Conservation (phyloP, 23 tunicate genomes). For the Styela clava region DNA sequence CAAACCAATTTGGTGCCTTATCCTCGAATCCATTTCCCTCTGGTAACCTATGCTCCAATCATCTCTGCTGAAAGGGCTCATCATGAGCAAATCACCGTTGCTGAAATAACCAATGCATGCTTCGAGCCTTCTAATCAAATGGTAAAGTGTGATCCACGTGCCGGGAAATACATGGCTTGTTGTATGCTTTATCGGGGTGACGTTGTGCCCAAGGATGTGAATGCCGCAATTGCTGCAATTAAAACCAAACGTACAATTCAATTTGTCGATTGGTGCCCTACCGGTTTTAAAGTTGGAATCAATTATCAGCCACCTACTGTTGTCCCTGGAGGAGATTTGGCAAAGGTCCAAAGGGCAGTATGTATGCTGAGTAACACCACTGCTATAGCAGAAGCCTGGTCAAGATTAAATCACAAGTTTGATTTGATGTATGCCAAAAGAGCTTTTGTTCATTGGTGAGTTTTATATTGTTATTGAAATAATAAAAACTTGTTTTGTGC, state of each 20-base stretch:
- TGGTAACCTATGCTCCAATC: conserved; percentile 87
- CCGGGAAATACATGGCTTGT: conserved; percentile 97
- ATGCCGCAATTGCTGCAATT: conserved; percentile 89
- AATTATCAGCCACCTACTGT: conserved; percentile 89
- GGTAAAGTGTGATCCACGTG: conserved; percentile 96
- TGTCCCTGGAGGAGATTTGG: conserved; percentile 95
- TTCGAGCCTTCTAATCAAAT: conserved; percentile 91
- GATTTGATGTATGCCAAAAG: conserved; percentile 93
- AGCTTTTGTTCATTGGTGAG: conserved; percentile 93
- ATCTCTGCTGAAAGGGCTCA: conserved; percentile 83
- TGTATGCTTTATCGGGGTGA: conserved; percentile 90
- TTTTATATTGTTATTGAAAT: background rate
- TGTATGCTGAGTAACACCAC: conserved; percentile 94
- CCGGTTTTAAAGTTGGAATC: conserved; percentile 91
- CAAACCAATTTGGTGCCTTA: conserved; percentile 96
- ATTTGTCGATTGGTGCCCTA: conserved; percentile 96
- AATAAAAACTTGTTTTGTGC: no score
- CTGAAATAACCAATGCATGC: conserved; percentile 84
- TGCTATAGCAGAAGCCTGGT: conserved; percentile 96
- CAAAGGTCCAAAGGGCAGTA: conserved; percentile 87
- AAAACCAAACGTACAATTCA: conserved; percentile 87
- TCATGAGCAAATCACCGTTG: conserved; percentile 87
- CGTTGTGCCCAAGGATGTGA: conserved; percentile 94
- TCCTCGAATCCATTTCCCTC: conserved; percentile 91
- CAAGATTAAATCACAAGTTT: conserved; percentile 86